These are phyloP conservation scores for Rhizoglyphus robini DNA, from an alignment of 1,140 invertebrate species.

Conservation along the genomic window DNA sequence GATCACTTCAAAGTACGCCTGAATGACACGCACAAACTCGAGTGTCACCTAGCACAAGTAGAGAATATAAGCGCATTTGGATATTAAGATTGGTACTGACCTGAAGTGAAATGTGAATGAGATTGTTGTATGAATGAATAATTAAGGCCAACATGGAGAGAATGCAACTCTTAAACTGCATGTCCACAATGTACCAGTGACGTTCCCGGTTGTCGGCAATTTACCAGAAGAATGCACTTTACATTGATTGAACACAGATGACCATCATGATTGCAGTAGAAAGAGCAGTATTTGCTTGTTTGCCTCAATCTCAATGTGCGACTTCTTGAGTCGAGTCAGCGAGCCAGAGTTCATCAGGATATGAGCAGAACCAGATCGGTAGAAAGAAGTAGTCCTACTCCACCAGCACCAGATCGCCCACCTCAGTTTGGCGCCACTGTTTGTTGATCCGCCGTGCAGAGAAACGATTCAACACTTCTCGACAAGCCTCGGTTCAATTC, in stretches of 20 bases:
- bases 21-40: no score
- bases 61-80: no score
- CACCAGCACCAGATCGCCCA: conserved; percentile 83
- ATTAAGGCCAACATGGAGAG: conserved; percentile 96
- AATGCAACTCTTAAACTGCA: conserved; percentile 51
- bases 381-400: conserved; percentile 73
- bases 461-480: conserved; percentile 32
- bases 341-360: conserved; percentile 67
- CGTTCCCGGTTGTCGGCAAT: conserved; percentile 35
- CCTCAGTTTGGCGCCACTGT: conserved; percentile 43
- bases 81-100: conserved; percentile 84
- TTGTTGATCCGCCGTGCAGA: conserved; percentile 22
- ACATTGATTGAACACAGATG: conserved; percentile 76
- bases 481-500: conserved; percentile 70
- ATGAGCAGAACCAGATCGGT: conserved; percentile 73
- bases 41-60: no score
- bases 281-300: conserved; percentile 90
- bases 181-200: conserved; percentile 22
- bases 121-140: conserved; percentile 98
- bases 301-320: conserved; percentile 80
- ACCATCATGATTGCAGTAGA: conserved; percentile 71
- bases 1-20: no score
- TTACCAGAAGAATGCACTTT: conserved; percentile 74
- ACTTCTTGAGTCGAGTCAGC: conserved; percentile 72
- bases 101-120: conserved; percentile 97